These are phyloP conservation scores for Geodia barretti DNA, from an alignment of 37 sponge, comb jelly and placozoan species.

Conservation along the genomic window DNA sequence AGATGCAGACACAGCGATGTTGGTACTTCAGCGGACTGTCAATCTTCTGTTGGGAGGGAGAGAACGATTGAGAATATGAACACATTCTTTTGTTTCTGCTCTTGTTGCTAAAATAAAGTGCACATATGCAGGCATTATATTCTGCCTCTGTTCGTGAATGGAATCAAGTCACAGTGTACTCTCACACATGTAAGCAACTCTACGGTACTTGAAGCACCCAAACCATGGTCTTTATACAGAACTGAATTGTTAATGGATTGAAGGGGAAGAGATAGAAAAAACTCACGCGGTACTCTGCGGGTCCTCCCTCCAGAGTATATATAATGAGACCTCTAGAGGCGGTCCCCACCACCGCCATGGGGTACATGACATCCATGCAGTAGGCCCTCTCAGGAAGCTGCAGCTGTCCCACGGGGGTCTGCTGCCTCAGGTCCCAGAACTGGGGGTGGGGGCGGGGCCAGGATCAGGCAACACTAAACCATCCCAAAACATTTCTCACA, in stretches of 20 bases:
- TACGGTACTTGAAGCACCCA: too few relatives aligned
- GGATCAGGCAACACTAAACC: neutral
- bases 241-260: neutral
- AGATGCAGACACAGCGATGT: slow-evolving; percentile 88
- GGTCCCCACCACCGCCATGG: slow-evolving; percentile 86
- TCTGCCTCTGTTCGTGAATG: too few relatives aligned
- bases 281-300: slow-evolving; percentile 76
- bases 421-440: slow-evolving; percentile 92
- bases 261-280: neutral
- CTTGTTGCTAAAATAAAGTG: too few relatives aligned
- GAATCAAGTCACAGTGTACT: too few relatives aligned
- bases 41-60: slow-evolving; percentile 48
- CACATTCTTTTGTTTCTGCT: too few relatives aligned
- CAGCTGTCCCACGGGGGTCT: slow-evolving; percentile 71
- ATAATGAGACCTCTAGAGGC: slow-evolving; percentile 70
- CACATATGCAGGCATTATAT: too few relatives aligned
- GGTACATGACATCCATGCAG: slow-evolving; percentile 91
- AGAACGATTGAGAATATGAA: neutral
- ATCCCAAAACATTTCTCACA: neutral
- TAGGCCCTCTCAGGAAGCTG: slow-evolving; percentile 91
- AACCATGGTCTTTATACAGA: too few relatives aligned
- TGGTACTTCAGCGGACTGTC: slow-evolving; percentile 94
- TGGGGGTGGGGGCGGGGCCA: slow-evolving; percentile 4
- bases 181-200: too few relatives aligned
- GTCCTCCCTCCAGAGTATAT: slow-evolving; percentile 74